phyloP scores from a whole-genome alignment of 2,888 invertebrate species.

The Spisula solida region DNA sequence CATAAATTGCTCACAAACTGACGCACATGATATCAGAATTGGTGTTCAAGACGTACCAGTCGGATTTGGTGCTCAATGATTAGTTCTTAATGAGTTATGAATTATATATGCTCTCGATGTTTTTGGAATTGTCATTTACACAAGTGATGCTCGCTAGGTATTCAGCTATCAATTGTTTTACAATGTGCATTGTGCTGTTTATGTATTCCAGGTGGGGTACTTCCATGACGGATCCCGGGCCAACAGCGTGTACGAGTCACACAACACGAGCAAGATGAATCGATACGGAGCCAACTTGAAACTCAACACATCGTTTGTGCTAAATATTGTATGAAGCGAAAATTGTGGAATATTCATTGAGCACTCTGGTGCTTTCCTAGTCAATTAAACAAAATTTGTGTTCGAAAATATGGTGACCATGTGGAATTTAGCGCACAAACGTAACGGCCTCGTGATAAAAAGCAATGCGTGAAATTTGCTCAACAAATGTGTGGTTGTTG shows the following conservation, averaged over 20 bases:
- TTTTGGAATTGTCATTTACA: conserved; percentile 17
- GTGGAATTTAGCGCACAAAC: not conserved
- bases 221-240: not conserved
- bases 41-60: not conserved
- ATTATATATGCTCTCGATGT: not conserved
- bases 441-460: conserved; percentile 3
- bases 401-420: not conserved
- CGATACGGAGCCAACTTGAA: not conserved
- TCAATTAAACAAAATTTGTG: not conserved
- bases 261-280: not conserved
- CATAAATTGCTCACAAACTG: not conserved
- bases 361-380: not conserved
- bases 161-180: not conserved
- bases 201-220: not conserved
- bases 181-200: not conserved
- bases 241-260: not conserved
- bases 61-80: not conserved
- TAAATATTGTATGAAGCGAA: not conserved
- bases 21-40: not conserved
- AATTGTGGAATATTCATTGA: not conserved
- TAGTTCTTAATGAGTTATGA: not conserved
- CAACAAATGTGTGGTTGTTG: not conserved
- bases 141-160: not conserved
- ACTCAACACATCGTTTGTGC: not conserved
- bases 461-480: not conserved